Conservation (phyloP, 2,888 invertebrate genomes). For the Emmelina monodactyla region DNA sequence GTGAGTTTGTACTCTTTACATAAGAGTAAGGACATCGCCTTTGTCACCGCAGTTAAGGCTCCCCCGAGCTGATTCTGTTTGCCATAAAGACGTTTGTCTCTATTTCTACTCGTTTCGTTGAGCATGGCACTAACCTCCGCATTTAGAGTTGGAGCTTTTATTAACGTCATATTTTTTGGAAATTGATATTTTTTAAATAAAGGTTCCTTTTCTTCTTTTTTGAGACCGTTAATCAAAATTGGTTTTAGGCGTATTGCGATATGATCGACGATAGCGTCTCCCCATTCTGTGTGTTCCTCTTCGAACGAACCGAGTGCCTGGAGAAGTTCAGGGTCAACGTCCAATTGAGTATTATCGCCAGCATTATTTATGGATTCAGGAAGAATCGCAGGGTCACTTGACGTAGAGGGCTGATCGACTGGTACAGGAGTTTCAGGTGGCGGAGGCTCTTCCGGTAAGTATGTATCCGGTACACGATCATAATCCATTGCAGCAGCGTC, state of each 20-base stretch:
- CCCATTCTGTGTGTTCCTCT: slow-evolving; percentile 6
- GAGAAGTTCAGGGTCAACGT: background rate
- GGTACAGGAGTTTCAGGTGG: background rate
- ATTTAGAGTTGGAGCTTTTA: slow-evolving; percentile 7
- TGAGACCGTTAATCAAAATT: slow-evolving; percentile 4
- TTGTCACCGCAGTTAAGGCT: background rate
- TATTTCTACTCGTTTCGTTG: background rate
- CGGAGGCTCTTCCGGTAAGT: background rate
- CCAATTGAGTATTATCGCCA: background rate
- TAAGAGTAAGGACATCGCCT: slow-evolving; percentile 1
- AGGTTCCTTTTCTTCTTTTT: slow-evolving; percentile 4
- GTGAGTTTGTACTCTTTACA: background rate
- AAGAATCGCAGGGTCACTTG: background rate
- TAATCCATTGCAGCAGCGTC: background rate
- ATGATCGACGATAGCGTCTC: slow-evolving; percentile 4
- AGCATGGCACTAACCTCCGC: slow-evolving; percentile 5
- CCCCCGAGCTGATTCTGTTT: slow-evolving; percentile 1
- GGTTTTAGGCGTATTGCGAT: slow-evolving; percentile 3
- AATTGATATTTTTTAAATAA: slow-evolving; percentile 2
- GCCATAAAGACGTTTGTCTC: background rate
- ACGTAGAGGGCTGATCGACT: background rate
- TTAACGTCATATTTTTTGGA: slow-evolving; percentile 2
- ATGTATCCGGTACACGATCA: background rate
- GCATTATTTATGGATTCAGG: background rate
- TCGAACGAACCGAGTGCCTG: slow-evolving; percentile 6